phyloP scores from a whole-genome alignment of 2,113 vertebrate species.

The Ctenodactylus gundi region DNA sequence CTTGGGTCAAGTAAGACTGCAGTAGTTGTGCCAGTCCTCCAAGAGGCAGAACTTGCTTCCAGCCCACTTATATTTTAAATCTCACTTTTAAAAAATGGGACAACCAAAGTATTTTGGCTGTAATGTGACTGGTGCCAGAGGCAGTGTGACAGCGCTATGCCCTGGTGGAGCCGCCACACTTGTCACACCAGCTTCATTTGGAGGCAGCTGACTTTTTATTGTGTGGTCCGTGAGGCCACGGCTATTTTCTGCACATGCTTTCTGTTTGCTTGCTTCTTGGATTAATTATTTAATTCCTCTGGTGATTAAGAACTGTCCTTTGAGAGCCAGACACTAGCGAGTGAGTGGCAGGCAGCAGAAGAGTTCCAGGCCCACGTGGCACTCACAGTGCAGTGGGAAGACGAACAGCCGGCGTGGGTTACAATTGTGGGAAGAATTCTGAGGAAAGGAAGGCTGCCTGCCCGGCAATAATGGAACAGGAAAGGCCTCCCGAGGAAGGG shows the following conservation, averaged over 20 bases:
- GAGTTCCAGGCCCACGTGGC: accelerated
- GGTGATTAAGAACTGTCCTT: accelerated
- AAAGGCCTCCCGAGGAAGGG: not conserved
- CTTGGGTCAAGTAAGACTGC: accelerated
- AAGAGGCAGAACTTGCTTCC: not conserved
- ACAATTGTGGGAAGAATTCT: not conserved
- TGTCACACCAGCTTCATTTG: accelerated
- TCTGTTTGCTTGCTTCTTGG: accelerated
- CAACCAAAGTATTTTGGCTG: too few relatives aligned
- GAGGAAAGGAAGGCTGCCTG: not conserved
- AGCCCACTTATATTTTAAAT: too few relatives aligned
- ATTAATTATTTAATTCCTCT: not conserved
- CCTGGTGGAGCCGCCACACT: accelerated
- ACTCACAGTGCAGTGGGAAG: not conserved
- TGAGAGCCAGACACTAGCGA: not conserved
- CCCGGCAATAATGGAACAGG: not conserved
- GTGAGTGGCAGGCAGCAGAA: accelerated
- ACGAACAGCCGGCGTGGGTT: not conserved
- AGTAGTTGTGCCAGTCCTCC: accelerated
- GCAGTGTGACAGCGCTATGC: accelerated
- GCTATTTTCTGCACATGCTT: not conserved
- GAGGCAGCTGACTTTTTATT: too few relatives aligned
- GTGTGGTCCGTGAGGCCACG: accelerated
- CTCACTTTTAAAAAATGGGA: not conserved
- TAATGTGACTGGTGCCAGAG: too few relatives aligned